These are phyloP conservation scores for Heteromyza rotundicornis DNA, from an alignment of 2,888 invertebrate genomes.

Conservation along the genomic window DNA sequence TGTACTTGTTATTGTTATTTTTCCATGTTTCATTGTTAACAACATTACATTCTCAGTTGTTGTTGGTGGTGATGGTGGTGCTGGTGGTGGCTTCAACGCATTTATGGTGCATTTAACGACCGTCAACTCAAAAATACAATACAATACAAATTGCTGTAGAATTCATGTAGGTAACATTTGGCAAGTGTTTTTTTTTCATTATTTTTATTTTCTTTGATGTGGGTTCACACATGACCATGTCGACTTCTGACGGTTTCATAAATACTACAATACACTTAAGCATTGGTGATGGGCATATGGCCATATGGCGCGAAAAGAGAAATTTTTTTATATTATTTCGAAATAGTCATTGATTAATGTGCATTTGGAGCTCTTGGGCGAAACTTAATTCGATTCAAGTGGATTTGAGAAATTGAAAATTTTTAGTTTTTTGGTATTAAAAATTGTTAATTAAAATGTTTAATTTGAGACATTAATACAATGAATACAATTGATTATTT, in stretches of 20 bases:
- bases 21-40: neutral
- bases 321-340: too few relatives aligned
- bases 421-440: too few relatives aligned
- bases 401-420: too few relatives aligned
- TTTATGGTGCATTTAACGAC: conserved; percentile 1
- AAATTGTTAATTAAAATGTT: too few relatives aligned
- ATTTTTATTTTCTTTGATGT: neutral
- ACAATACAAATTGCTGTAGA: neutral
- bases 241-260: neutral
- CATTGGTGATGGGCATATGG: neutral
- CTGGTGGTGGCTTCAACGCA: neutral
- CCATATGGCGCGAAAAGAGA: neutral
- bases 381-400: too few relatives aligned
- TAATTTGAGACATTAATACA: too few relatives aligned
- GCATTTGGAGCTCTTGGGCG: too few relatives aligned
- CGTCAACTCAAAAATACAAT: neutral
- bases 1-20: neutral
- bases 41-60: neutral
- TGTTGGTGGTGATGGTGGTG: neutral
- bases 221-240: conserved; percentile 2
- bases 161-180: neutral
- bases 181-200: neutral
- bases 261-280: too few relatives aligned
- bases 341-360: too few relatives aligned
- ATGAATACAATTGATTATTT: too few relatives aligned